Evolutionary conservation across 2,113 vertebrate genomes (phyloP).

Genomic region (Dunckerocampus dactyliophorus): DNA sequence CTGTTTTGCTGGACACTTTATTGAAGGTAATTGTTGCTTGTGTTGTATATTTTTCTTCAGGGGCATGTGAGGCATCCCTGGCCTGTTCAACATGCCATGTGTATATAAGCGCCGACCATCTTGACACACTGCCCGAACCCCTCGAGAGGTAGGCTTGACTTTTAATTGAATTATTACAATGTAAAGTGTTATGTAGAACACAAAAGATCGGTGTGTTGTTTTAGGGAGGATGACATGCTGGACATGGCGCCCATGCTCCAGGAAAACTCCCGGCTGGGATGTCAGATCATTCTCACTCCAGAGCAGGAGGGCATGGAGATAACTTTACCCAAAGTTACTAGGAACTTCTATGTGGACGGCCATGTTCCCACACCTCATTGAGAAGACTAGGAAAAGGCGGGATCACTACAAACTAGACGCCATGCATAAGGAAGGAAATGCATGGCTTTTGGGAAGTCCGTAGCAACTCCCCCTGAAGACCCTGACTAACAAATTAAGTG

Average conservation of each 20-base stretch:
- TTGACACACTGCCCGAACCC: constrained; percentile 77
- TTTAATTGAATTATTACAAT: not conserved
- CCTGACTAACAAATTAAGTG: constrained; percentile 16
- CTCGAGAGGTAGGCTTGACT: constrained; percentile 75
- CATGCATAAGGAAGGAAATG: constrained; percentile 10
- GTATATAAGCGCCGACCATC: constrained; percentile 74
- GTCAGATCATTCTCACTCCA: constrained; percentile 81
- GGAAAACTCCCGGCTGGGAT: constrained; percentile 86
- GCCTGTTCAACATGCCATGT: constrained; percentile 91
- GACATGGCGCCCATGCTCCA: constrained; percentile 88
- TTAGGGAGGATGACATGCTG: constrained; percentile 91
- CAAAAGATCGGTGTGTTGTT: constrained; percentile 2
- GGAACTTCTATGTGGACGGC: constrained; percentile 92
- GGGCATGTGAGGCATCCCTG: constrained; percentile 88
- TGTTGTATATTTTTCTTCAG: constrained; percentile 52
- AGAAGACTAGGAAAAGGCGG: constrained; percentile 32
- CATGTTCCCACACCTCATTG: constrained; percentile 88
- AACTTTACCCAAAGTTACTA: constrained; percentile 83
- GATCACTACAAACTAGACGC: not conserved
- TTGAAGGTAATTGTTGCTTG: not conserved
- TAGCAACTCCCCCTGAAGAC: constrained; percentile 21
- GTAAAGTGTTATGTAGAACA: not conserved
- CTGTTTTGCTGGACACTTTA: too few species aligned
- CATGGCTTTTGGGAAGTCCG: constrained; percentile 7
- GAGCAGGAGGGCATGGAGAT: constrained; percentile 83